These are phyloP conservation scores for Pyrgus malvae DNA, from an alignment of 2,888 invertebrate species.

Conservation along the genomic window DNA sequence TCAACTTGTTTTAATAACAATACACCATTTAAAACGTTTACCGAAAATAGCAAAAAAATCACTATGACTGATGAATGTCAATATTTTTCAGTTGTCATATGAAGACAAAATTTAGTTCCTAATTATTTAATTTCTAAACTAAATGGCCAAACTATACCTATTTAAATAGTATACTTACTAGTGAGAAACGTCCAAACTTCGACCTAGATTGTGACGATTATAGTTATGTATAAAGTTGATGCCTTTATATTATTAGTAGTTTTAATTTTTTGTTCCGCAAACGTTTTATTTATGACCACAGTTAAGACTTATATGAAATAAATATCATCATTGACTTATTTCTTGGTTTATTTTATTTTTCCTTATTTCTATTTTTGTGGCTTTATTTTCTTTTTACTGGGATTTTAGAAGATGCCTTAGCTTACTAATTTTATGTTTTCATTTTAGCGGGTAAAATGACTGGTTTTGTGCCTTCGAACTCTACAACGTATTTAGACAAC, in stretches of 20 bases:
- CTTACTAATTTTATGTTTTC: constrained; percentile 26
- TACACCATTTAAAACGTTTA: no score
- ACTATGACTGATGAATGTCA: no score
- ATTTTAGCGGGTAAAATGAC: constrained; percentile 21
- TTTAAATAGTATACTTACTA: no score
- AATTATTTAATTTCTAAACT: no score
- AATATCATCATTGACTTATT: constrained; percentile 58
- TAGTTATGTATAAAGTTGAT: constrained; percentile 52
- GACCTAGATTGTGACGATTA: no score
- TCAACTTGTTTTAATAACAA: no score
- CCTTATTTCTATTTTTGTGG: constrained; percentile 43
- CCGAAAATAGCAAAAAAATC: no score
- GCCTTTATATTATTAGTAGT: constrained; percentile 50
- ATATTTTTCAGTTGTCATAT: no score
- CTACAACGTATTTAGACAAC: neutral
- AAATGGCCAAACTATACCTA: no score
- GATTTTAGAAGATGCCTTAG: constrained; percentile 30
- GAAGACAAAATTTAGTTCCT: no score
- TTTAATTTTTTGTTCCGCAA: constrained; percentile 58
- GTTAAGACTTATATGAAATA: constrained; percentile 60
- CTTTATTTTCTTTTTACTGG: constrained; percentile 15
- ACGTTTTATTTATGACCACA: constrained; percentile 63
- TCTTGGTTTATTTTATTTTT: no score
- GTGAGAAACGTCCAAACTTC: no score
- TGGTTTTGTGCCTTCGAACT: constrained; percentile 27